Conservation (phyloP, 1,140 invertebrate species). For the Platorchestia sp. region DNA sequence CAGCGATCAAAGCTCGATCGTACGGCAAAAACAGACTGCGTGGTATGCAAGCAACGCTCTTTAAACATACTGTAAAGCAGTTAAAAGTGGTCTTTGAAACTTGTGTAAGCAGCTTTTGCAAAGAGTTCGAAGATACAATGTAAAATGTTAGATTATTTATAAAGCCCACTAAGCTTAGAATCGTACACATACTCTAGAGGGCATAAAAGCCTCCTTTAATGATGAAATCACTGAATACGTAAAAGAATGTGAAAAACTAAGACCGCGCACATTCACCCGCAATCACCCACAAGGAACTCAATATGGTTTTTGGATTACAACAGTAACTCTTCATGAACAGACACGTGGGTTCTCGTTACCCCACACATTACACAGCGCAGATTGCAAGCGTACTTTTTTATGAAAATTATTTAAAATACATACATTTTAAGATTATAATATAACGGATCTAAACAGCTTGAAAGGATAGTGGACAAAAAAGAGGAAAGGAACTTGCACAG, state of each 20-base stretch:
- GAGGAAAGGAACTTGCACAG: neutral
- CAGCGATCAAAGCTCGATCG: neutral
- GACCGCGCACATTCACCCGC: too few species aligned
- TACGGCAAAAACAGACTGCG: neutral
- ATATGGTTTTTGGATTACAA: too few species aligned
- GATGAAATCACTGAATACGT: neutral
- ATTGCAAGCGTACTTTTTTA: neutral
- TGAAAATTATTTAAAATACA: neutral
- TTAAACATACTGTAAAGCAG: neutral
- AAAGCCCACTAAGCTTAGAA: neutral
- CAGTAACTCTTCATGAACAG: too few species aligned
- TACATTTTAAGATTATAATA: too few species aligned
- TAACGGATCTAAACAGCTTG: too few species aligned
- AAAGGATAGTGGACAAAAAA: neutral
- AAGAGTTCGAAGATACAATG: neutral
- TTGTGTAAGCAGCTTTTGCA: neutral
- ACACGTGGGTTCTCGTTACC: too few species aligned
- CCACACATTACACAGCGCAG: neutral
- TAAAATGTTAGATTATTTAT: neutral
- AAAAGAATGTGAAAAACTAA: too few species aligned
- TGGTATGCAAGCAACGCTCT: neutral
- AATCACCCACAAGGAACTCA: too few species aligned
- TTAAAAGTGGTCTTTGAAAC: neutral
- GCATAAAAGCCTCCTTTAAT: neutral
- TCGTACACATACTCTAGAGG: neutral